Evolutionary conservation across 1,140 invertebrate genomes (phyloP), one percentile per base, ranked within the genome.

Genomic region (Dreissena polymorpha): DNA sequence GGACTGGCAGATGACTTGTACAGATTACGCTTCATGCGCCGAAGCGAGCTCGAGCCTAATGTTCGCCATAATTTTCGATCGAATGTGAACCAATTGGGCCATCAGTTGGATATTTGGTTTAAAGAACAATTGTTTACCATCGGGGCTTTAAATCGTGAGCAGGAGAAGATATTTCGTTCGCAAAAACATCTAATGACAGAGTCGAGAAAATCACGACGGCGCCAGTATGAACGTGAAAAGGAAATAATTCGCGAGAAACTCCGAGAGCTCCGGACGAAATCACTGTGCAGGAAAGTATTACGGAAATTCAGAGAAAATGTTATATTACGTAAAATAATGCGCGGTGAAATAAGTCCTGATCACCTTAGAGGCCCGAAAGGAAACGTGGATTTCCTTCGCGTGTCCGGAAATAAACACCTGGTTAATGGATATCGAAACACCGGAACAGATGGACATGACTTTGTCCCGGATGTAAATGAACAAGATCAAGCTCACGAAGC

Each of bases 101-200:
- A 53, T 16, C 81, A 77, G 64, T 76, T 83, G 64, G 81, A 83
- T 64, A 23, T 69, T 16, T 83, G 81, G 73, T 76, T 70, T 76
- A 83, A 76, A 77, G 73, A 83, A 68, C 81, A 83, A 70, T 53
- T 55, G 70, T 83, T 57, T 60, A 83, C 64, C 12, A 70, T 83
- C 1, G 73, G 73, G 63, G 57, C 67, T 51, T 23, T 83, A 69
- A 83, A 21, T 63, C 75, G 75, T 70, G 67, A 76, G 51, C 81
- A 83, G 64, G 81, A 83, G 23, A 83, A 70, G 21, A 29, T 76
- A 18, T 50, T 53, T 27, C 27, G 70, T n/a, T 83, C 81, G 25
- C 53, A 67, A 14, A 83, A 39, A 71, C 18, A 49, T 23, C 73
- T 83, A 21, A 55, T 53, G 18, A 76, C 21, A 70, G 81, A 83